Percentiles rank a stretch among this genome's conserved stretches.
phyloP scores from a whole-genome alignment of 2,797 vertebrate species.

The Chrysocyon brachyurus region DNA sequence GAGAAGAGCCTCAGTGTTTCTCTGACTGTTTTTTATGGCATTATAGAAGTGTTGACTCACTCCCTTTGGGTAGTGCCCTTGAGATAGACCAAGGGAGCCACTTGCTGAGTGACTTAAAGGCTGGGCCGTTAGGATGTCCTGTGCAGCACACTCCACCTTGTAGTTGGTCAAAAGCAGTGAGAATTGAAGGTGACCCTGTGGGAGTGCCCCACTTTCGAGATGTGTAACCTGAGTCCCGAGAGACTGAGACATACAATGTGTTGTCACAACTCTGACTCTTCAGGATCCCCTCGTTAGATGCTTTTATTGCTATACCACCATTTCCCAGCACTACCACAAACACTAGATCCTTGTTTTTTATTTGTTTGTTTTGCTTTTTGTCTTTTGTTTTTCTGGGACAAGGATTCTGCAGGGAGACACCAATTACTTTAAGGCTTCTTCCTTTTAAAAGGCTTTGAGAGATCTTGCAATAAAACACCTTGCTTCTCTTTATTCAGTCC shows the following conservation, averaged over 20 bases:
- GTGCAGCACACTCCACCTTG: neutral
- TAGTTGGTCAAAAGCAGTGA: neutral
- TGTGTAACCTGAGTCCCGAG: neutral
- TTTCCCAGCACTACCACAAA: neutral
- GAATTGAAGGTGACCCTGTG: neutral
- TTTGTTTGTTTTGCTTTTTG: neutral
- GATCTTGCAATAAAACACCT: neutral
- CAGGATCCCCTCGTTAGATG: accelerated
- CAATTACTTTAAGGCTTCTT: neutral
- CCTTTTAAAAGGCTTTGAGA: neutral
- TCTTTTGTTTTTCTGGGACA: neutral
- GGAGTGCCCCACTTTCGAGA: neutral
- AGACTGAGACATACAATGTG: accelerated
- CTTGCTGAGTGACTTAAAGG: neutral
- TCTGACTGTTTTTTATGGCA: neutral
- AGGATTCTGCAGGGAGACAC: neutral
- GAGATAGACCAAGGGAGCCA: neutral
- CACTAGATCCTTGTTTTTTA: neutral
- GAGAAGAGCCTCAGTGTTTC: neutral
- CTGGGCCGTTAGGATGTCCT: neutral
- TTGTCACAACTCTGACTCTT: neutral
- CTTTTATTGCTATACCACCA: accelerated
- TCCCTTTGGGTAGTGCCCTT: neutral
- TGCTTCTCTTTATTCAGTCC: neutral
- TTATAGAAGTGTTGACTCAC: neutral